Evolutionary conservation across 2,113 vertebrate species (phyloP), one percentile per base, ranked within the genome.

Genomic region (Psilopogon haemacephalus): DNA sequence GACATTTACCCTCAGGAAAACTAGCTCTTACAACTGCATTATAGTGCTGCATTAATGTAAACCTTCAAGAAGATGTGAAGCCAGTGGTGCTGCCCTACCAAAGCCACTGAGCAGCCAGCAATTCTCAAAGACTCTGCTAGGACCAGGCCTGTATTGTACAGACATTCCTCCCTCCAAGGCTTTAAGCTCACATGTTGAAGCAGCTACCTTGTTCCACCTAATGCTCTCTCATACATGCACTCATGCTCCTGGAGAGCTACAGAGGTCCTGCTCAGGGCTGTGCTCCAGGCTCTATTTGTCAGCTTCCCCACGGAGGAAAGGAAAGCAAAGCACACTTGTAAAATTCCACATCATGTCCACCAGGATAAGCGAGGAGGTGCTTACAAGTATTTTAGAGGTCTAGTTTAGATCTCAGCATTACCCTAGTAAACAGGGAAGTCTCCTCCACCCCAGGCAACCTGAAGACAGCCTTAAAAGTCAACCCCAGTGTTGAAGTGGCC

Each of bases 71-170:
- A 58, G 15, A n/a, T 6, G 10, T 55, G n/a, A 78, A 63, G 32
- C 15, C 63, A 63, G 27, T 0, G 2, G 30, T 56, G 35, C 27
- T 68, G 40, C 30, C 33, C 40, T 74, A 15, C 38, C 48, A 59
- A 28, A 17, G 48, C 18, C n/a, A 48, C 3, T 0, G 2, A 64
- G 37, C 0, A 0, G 21, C 59, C 37, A 40, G 67, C 1, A 1
- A 4, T 32, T 67, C 42, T 32, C 40, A 69, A n/a, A 74, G 56
- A 30, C 48, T 44, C 35, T 32, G 26, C 23, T 16, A 69, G n/a
- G 28, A 52, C 12, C 10, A 59, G 56, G n/a, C 17, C n/a, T 8
- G 35, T 14, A 15, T 1, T 27, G 11, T 23, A 24, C 8, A 68
- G 48, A 4, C 50, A 19, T 12, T 70, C 33, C 10, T 80, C 32